A percentile compares a stretch with the other conserved stretches of the same genome.
Conservation (phyloP, 2,888 invertebrate genomes). For the Trachelus stipa region DNA sequence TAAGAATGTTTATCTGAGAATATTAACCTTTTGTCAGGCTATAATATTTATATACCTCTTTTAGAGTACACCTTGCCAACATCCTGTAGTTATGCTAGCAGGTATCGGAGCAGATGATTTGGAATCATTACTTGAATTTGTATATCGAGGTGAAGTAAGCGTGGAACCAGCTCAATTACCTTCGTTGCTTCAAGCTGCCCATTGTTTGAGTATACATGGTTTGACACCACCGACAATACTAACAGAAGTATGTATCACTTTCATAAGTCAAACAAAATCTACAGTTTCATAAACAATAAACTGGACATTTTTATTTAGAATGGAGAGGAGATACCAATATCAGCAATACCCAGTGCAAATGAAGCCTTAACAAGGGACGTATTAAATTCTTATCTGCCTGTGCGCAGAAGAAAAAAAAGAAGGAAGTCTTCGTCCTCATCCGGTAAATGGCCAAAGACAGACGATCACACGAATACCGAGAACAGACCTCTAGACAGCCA, state of each 20-base stretch:
- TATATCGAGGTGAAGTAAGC: constrained; percentile 74
- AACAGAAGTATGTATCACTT: constrained; percentile 54
- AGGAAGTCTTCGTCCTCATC: constrained; percentile 63
- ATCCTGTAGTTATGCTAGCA: constrained; percentile 75
- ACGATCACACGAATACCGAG: constrained; percentile 40
- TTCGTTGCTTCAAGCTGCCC: constrained; percentile 73
- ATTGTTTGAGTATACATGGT: constrained; percentile 74
- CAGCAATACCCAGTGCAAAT: constrained; percentile 61
- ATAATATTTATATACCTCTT: not conserved
- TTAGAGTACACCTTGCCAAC: constrained; percentile 74
- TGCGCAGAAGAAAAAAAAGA: constrained; percentile 70
- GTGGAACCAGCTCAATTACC: constrained; percentile 74
- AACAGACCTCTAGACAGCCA: constrained; percentile 37
- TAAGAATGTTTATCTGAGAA: not conserved
- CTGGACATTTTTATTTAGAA: constrained; percentile 43
- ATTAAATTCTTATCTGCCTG: constrained; percentile 69
- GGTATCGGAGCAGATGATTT: constrained; percentile 73
- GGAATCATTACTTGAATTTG: constrained; percentile 74
- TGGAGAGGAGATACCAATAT: constrained; percentile 57
- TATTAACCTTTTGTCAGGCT: not conserved
- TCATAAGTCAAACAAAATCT: not conserved
- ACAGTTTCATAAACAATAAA: constrained; percentile 9
- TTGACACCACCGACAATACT: constrained; percentile 68
- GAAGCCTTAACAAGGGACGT: constrained; percentile 64
- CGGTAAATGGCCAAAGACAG: constrained; percentile 52